Conservation (phyloP, 64 coral and sea anemone species). For the Montipora efflorescens region DNA sequence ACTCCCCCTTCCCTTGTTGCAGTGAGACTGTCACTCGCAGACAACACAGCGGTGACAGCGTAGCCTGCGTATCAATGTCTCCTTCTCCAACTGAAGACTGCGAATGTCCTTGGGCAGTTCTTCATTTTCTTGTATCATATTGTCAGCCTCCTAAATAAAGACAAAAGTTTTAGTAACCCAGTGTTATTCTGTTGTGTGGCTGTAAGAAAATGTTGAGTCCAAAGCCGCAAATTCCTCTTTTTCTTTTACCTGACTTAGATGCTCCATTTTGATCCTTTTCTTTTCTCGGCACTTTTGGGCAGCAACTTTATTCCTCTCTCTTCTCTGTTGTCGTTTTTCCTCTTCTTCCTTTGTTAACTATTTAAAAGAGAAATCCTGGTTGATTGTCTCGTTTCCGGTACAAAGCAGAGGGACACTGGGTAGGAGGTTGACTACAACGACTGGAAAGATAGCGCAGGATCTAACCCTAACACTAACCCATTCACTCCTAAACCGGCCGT, state of each 20-base stretch:
- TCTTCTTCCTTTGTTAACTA: conserved; percentile 15
- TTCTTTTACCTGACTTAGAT: background rate
- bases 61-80: background rate
- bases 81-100: background rate
- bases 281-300: background rate
- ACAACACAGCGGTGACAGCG: background rate
- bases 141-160: background rate
- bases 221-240: too few species aligned
- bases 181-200: background rate
- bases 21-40: background rate
- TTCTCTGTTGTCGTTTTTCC: background rate
- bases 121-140: background rate
- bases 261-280: background rate
- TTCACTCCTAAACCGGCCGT: too few species aligned
- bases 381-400: background rate
- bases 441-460: too few species aligned
- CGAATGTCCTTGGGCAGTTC: background rate
- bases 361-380: background rate
- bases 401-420: too few species aligned
- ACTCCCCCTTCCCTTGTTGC: background rate
- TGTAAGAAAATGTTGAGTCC: background rate
- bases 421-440: too few species aligned
- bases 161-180: background rate
- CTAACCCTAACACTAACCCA: too few species aligned
- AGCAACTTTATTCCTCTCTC: conserved; percentile 9